phyloP scores from a whole-genome alignment of 35 echinoderm and acorn worm species.

The Ptychodera flava region DNA sequence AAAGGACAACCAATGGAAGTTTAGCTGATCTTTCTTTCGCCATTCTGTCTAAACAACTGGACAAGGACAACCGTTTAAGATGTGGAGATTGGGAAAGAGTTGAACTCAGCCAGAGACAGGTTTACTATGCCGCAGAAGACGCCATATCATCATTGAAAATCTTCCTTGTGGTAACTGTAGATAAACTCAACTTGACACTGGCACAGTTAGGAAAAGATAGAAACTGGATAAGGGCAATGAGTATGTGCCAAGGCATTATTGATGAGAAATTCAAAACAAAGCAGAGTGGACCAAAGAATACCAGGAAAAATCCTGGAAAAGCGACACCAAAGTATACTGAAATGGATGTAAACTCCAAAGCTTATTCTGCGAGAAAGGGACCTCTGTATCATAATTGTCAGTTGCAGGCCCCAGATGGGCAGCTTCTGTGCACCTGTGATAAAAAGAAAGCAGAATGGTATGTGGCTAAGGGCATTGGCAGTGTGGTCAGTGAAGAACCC shows the following conservation, averaged over 20 bases:
- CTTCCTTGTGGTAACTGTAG: slow-evolving; percentile 49
- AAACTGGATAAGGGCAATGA: slow-evolving; percentile 32
- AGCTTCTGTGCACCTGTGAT: slow-evolving; percentile 65
- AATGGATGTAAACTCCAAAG: slow-evolving; percentile 28
- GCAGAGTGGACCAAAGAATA: background rate
- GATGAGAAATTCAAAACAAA: slow-evolving; percentile 34
- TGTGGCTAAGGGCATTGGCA: slow-evolving; percentile 63
- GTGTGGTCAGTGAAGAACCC: slow-evolving; percentile 49
- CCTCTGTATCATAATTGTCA: slow-evolving; percentile 85
- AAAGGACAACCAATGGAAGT: slow-evolving; percentile 29
- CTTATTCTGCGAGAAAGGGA: slow-evolving; percentile 55
- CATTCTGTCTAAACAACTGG: slow-evolving; percentile 34
- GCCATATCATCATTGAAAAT: slow-evolving; percentile 64
- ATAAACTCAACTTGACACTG: background rate
- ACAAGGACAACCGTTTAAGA: slow-evolving; percentile 43
- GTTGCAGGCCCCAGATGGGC: slow-evolving; percentile 66
- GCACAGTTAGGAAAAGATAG: background rate
- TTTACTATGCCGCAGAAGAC: slow-evolving; percentile 66
- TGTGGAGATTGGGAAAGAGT: slow-evolving; percentile 80
- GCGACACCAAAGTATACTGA: background rate
- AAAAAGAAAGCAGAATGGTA: slow-evolving; percentile 87
- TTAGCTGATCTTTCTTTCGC: slow-evolving; percentile 49
- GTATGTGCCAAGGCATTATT: slow-evolving; percentile 73
- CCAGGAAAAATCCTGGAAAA: background rate
- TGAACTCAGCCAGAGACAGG: slow-evolving; percentile 34